These are phyloP conservation scores for Rhyzopertha dominica DNA, from an alignment of 1,140 invertebrate species.

Conservation along the genomic window DNA sequence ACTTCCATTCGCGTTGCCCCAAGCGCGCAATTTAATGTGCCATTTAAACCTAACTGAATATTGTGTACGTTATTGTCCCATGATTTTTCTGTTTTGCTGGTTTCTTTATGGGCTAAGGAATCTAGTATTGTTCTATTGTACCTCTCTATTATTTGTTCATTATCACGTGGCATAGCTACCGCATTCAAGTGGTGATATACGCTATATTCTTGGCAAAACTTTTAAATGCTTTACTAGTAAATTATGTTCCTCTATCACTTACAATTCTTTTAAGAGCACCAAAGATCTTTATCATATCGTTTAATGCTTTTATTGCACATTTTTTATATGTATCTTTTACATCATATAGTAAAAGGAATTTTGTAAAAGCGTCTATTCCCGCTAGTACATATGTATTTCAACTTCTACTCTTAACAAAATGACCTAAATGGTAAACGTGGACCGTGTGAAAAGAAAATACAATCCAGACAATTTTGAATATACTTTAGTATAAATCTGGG, in stretches of 20 bases:
- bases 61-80: not conserved
- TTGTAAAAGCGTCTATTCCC: slow-evolving; percentile 36
- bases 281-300: slow-evolving; percentile 1
- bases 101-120: not conserved
- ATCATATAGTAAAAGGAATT: no score
- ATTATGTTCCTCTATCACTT: not conserved
- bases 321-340: no score
- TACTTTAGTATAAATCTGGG: slow-evolving; percentile 31
- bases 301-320: slow-evolving; percentile 1
- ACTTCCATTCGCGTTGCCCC: not conserved
- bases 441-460: slow-evolving; percentile 27
- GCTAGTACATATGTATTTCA: slow-evolving; percentile 23
- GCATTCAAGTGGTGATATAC: slow-evolving; percentile 19
- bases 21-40: not conserved
- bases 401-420: slow-evolving; percentile 25
- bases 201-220: slow-evolving; percentile 18
- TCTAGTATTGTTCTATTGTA: slow-evolving; percentile 29
- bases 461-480: slow-evolving; percentile 32
- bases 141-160: slow-evolving; percentile 35
- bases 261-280: not conserved
- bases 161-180: slow-evolving; percentile 26
- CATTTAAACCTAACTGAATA: slow-evolving; percentile 1
- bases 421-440: slow-evolving; percentile 24
- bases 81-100: not conserved
- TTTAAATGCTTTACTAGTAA: slow-evolving; percentile 12